Evolutionary conservation across 2,888 invertebrate species (phyloP).

Genomic region (Troides helena): DNA sequence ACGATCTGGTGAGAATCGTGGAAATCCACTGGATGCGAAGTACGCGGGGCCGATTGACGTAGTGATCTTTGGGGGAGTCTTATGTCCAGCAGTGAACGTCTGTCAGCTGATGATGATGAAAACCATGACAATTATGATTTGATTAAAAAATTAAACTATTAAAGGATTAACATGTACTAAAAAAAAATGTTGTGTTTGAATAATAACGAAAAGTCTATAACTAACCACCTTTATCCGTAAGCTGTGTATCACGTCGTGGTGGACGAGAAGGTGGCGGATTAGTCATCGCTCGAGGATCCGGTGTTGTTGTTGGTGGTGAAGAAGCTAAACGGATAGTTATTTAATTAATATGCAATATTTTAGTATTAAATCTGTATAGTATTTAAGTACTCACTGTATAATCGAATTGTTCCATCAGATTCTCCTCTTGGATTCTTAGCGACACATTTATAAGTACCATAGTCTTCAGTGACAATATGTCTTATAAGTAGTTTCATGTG

Average conservation of each 20-base stretch:
- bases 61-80: no score
- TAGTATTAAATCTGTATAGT: background rate
- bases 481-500: slow-evolving; percentile 92
- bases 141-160: no score
- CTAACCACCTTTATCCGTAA: slow-evolving; percentile 65
- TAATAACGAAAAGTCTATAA: background rate
- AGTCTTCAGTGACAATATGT: slow-evolving; percentile 88
- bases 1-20: no score
- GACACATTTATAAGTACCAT: slow-evolving; percentile 92
- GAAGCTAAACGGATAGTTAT: slow-evolving; percentile 78
- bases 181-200: background rate
- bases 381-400: slow-evolving; percentile 88
- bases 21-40: no score
- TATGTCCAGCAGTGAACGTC: no score
- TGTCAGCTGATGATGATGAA: no score
- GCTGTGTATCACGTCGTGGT: slow-evolving; percentile 68
- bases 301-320: slow-evolving; percentile 89
- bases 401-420: slow-evolving; percentile 92
- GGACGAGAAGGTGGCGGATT: slow-evolving; percentile 68
- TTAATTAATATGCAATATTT: slow-evolving; percentile 6
- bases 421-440: slow-evolving; percentile 95
- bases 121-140: no score
- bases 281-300: slow-evolving; percentile 84
- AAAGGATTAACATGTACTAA: no score
- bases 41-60: no score